Conservation (phyloP, 2,888 invertebrate genomes). For the Lasioglossum marginatum region DNA sequence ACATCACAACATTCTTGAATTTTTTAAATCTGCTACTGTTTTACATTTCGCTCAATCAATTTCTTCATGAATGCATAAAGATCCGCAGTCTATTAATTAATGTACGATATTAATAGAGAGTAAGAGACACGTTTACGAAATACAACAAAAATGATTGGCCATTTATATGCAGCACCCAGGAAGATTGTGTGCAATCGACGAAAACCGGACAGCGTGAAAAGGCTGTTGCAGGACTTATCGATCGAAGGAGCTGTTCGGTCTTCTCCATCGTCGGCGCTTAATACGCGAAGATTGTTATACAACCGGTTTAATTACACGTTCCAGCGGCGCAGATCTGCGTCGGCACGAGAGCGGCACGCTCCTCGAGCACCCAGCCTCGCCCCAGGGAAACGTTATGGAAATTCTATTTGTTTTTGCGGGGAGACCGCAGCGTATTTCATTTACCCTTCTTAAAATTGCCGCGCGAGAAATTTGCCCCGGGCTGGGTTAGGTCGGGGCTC, state of each 20-base stretch:
- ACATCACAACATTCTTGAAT: too few relatives aligned
- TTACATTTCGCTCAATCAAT: too few relatives aligned
- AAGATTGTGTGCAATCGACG: not conserved
- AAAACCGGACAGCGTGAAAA: not conserved
- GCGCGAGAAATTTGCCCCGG: conserved; percentile 27
- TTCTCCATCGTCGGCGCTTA: conserved; percentile 6
- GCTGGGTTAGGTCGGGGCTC: not conserved
- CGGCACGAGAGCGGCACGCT: not conserved
- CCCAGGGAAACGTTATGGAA: conserved; percentile 20
- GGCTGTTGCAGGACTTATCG: not conserved
- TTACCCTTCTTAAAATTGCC: conserved; percentile 42
- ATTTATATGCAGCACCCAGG: not conserved
- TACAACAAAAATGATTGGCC: too few relatives aligned
- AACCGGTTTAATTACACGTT: conserved; percentile 25
- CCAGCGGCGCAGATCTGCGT: not conserved
- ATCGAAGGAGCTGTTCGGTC: not conserved
- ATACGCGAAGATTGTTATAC: conserved; percentile 18
- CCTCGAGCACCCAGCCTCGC: not conserved
- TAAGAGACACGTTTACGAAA: too few relatives aligned
- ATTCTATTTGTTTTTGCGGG: conserved; percentile 27
- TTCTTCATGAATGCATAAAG: too few relatives aligned
- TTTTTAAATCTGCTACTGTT: too few relatives aligned
- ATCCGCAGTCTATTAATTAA: too few relatives aligned
- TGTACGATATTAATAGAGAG: too few relatives aligned
- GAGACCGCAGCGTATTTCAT: conserved; percentile 32